These are phyloP conservation scores for Trissolcus brochymenae DNA, from an alignment of 2,888 invertebrate genomes.

Conservation along the genomic window DNA sequence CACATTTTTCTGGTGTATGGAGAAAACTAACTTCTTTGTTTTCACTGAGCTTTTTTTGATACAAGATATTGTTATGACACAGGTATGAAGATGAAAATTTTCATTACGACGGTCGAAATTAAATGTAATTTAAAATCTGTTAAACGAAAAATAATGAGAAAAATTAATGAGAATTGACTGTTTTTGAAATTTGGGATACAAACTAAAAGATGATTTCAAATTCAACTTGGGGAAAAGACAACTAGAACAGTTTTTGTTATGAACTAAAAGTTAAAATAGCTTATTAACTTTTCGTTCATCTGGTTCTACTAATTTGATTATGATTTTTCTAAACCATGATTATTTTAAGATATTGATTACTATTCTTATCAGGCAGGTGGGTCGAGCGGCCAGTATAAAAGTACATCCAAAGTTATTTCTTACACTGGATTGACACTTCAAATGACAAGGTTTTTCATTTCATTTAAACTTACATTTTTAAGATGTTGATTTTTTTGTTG, in stretches of 20 bases:
- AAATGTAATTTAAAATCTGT: too few relatives aligned
- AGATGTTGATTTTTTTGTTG: conserved; percentile 50
- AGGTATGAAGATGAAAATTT: too few relatives aligned
- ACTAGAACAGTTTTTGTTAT: too few relatives aligned
- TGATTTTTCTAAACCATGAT: not conserved
- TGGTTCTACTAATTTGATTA: conserved; percentile 1
- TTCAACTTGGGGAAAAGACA: too few relatives aligned
- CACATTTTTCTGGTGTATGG: conserved; percentile 1
- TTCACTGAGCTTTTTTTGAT: too few relatives aligned
- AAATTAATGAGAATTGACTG: too few relatives aligned
- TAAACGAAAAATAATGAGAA: too few relatives aligned
- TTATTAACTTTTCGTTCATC: conserved; percentile 36
- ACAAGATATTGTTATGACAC: too few relatives aligned
- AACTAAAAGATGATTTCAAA: too few relatives aligned
- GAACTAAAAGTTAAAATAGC: too few relatives aligned
- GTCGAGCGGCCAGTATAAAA: conserved; percentile 68
- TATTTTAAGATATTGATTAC: conserved; percentile 58
- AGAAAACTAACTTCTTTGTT: not conserved
- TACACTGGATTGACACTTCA: conserved; percentile 59
- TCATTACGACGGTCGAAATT: too few relatives aligned
- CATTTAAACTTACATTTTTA: conserved; percentile 55
- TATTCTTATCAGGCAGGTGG: conserved; percentile 67
- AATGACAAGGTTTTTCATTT: conserved; percentile 58
- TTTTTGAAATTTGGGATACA: too few relatives aligned
- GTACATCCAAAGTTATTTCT: conserved; percentile 59